Evolutionary conservation across 2,888 invertebrate genomes (phyloP), one percentile per base, ranked within the genome.

Genomic region (Platerodrilus igneus): DNA sequence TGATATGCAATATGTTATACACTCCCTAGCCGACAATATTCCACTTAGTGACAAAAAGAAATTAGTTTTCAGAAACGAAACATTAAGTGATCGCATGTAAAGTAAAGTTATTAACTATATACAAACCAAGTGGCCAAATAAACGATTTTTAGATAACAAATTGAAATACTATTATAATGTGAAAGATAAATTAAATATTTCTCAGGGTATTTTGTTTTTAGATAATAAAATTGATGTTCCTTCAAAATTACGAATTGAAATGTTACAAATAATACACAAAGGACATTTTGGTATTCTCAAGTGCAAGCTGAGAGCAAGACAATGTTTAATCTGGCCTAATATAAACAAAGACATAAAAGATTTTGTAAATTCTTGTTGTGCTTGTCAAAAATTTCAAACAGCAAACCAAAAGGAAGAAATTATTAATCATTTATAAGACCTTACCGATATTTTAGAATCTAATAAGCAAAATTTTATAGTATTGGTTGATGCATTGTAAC

Each of bases 281-380:
- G 36, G 27, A 6, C 36, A 36, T 19, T 20, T 27, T 20, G 36
- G 27, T 10, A 36, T 26, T 6, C 27, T 27, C 26, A 36, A 36
- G 20, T 36, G 36, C 18, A 36, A 36, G 16, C 11, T 18, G 11
- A 27, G 26, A 27, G 28, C 28, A 11, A 26, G 36, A 28, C 27
- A 26, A 19, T 22, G 22, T 22, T n/a, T n/a, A n/a, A n/a, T n/a
- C n/a, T n/a, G n/a, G n/a, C n/a, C n/a, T n/a, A n/a, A n/a, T n/a
- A n/a, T n/a, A n/a, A n/a, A n/a, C n/a, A n/a, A n/a, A n/a, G n/a
- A n/a, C n/a, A n/a, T n/a, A n/a, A n/a, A n/a, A n/a, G n/a, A n/a
- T n/a, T n/a, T n/a, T n/a, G n/a, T n/a, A n/a, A n/a, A n/a, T n/a
- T n/a, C n/a, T n/a, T n/a, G n/a, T n/a, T n/a, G n/a, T n/a, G n/a